A percentile compares a stretch with the other conserved stretches of the same genome.
These are phyloP conservation scores for Pissodes strobi DNA, from an alignment of 1,140 invertebrate genomes.

Conservation along the genomic window DNA sequence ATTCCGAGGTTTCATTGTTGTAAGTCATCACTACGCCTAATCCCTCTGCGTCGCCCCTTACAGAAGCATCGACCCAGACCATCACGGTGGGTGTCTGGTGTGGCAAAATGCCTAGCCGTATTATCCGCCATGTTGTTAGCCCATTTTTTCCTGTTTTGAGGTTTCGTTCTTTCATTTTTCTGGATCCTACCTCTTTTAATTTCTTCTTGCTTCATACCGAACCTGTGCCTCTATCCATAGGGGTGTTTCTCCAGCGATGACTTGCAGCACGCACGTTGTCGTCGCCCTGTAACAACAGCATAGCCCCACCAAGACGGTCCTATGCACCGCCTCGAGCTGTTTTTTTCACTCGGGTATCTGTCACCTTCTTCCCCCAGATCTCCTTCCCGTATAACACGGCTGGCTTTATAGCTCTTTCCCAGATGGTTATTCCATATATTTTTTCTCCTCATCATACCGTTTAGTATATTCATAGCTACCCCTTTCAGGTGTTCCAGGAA, in stretches of 20 bases:
- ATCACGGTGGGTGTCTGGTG: too few relatives aligned
- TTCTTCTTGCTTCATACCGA: too few relatives aligned
- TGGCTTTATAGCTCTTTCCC: constrained; percentile 23
- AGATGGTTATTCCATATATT: constrained; percentile 30
- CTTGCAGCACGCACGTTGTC: constrained; percentile 23
- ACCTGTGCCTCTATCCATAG: too few relatives aligned
- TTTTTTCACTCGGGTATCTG: constrained; percentile 12
- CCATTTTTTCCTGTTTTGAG: too few relatives aligned
- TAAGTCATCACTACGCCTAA: too few relatives aligned
- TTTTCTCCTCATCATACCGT: constrained; percentile 22
- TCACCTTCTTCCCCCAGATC: constrained; percentile 19
- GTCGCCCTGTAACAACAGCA: constrained; percentile 23
- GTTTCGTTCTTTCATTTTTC: too few relatives aligned
- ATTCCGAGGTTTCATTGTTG: too few relatives aligned
- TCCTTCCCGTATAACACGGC: constrained; percentile 34
- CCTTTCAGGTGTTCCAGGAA: constrained; percentile 30
- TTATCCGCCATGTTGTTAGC: too few relatives aligned
- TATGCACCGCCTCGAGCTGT: constrained; percentile 29
- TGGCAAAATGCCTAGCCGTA: too few relatives aligned
- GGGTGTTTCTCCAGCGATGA: constrained; percentile 32
- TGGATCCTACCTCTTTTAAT: too few relatives aligned
- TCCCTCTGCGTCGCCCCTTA: too few relatives aligned
- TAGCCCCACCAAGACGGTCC: constrained; percentile 26
- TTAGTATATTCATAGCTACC: constrained; percentile 2
- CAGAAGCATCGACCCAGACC: too few relatives aligned